These are phyloP conservation scores for Nesidiocoris tenuis DNA, from an alignment of 2,888 invertebrate genomes.

Conservation along the genomic window DNA sequence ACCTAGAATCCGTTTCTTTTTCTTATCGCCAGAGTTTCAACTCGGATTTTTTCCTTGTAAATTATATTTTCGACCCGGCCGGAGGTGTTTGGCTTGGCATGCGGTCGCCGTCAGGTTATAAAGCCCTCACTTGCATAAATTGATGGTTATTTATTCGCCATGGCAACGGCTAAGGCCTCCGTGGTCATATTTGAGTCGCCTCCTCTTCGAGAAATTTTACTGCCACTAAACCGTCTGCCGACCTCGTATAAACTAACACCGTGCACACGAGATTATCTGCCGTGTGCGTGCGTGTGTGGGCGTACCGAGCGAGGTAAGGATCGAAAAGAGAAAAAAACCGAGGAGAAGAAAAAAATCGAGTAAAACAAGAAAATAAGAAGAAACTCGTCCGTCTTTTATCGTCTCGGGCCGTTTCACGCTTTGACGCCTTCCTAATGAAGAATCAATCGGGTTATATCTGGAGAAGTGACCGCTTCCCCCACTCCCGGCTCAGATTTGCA, in stretches of 20 bases:
- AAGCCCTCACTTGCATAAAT: constrained; percentile 7
- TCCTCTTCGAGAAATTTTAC: constrained; percentile 2
- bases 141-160: constrained; percentile 16
- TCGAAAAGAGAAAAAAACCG: not conserved
- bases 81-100: not conserved
- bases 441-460: not conserved
- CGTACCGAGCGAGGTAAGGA: not conserved
- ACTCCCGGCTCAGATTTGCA: not conserved
- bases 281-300: not conserved
- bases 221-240: not conserved
- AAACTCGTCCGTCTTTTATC: not conserved
- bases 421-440: not conserved
- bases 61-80: not conserved
- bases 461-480: not conserved
- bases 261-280: not conserved
- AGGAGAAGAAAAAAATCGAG: not conserved
- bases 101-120: not conserved
- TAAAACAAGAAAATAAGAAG: not conserved
- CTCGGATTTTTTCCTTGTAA: not conserved
- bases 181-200: not conserved
- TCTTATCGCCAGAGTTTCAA: not conserved
- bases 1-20: no score
- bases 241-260: constrained; percentile 15
- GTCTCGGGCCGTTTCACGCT: not conserved
- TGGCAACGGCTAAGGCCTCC: not conserved